Base-by-base conservation (phyloP, 2,113 vertebrate genomes). In the Sebastes fasciatus region DNA sequence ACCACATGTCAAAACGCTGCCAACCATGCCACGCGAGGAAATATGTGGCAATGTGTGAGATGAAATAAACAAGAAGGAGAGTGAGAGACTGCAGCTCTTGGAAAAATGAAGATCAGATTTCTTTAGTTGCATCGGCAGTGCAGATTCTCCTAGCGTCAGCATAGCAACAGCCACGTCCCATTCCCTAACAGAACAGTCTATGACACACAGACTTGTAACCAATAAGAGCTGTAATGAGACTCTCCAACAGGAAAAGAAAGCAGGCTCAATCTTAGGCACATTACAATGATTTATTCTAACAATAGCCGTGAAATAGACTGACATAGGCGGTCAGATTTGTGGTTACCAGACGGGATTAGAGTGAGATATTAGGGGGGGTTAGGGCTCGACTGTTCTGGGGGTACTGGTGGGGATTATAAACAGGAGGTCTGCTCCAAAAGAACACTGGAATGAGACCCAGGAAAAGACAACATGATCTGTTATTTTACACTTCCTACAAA, bases 141-240 rank as follows among this genome's bases (percentile, higher is more conserved):
- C 92, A 92, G 89, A 90, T 91, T 91, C 89, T 90, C 87, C 87
- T 80, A 68, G 90, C 82, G 89, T 93, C 92, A 92, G 93, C 92
- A 94, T 94, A 94, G 93, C 93, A 93, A 94, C 93, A 94, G 92
- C 93, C 87, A 74, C 89, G 52, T 93, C 87, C 88, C 89, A 74
- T 93, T 92, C 91, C 86, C 90, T 88, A 87, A 89, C 93, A 89
- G 90, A 91, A 91, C 86, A 85, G 76, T 89, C 84, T 87, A 83
- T 94, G 92, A 94, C 91, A 94, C 90, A 84, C 84, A 85, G 74
- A 91, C 89, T 88, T 92, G 88, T 84, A 93, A 92, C 93, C 93
- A 94, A 93, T 94, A 92, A 92, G 90, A 92, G 81, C 88, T 86
- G 89, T 92, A 92, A 89, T 86, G 84, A 92, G 80, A 91, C 74